phyloP scores from a whole-genome alignment of 2,113 vertebrate species.

The Corapipo altera region DNA sequence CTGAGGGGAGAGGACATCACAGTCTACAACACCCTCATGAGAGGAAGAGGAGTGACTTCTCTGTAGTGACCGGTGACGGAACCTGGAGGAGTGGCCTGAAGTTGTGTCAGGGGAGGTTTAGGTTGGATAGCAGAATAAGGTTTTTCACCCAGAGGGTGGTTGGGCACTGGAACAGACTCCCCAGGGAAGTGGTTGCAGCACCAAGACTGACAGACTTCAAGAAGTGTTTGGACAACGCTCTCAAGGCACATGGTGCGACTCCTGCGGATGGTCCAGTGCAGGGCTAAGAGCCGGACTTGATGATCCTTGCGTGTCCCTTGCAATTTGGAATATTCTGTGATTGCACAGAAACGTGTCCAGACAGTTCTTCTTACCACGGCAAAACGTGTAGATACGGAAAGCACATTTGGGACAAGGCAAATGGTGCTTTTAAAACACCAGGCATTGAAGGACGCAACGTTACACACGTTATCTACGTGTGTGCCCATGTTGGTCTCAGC shows the following conservation, averaged over 20 bases:
- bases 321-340: not conserved
- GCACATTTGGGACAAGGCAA: not conserved
- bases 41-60: not conserved
- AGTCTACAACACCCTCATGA: too few relatives aligned
- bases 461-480: accelerated
- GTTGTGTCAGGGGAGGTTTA: not conserved
- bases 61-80: not conserved
- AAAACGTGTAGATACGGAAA: accelerated
- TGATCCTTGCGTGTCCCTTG: not conserved
- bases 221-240: not conserved
- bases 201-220: not conserved
- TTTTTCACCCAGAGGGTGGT: not conserved
- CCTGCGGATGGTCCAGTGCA: not conserved
- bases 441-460: accelerated
- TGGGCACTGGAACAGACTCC: not conserved
- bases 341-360: not conserved
- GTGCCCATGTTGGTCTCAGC: accelerated
- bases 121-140: accelerated
- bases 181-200: too few relatives aligned
- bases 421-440: accelerated
- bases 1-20: not conserved
- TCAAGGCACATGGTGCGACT: not conserved
- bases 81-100: not conserved
- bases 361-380: not conserved
- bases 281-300: not conserved